phyloP scores from a whole-genome alignment of 2,888 invertebrate species.

The Exocentrus adspersus region DNA sequence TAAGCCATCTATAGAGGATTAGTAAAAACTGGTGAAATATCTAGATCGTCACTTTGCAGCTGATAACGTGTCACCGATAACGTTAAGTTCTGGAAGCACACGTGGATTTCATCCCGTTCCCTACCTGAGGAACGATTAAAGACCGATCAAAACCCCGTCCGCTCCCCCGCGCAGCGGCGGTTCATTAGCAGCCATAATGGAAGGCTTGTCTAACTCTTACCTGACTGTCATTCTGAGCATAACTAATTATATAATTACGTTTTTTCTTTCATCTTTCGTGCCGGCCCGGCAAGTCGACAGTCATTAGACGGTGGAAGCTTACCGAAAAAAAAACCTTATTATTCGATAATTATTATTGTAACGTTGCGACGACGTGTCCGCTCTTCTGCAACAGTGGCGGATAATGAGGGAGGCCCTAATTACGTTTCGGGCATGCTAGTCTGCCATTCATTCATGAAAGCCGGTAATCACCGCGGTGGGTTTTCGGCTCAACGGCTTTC shows the following conservation, averaged over 20 bases:
- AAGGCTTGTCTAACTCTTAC: constrained; percentile 58
- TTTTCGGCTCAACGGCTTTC: background rate
- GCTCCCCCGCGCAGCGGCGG: constrained; percentile 44
- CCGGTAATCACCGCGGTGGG: background rate
- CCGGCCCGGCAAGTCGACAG: constrained; percentile 53
- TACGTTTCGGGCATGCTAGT: background rate
- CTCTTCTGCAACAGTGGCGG: constrained; percentile 45
- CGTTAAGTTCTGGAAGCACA: background rate
- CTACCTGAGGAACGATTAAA: constrained; percentile 11
- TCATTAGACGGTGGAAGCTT: constrained; percentile 55
- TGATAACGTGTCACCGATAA: too few relatives aligned
- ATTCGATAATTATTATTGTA: constrained; percentile 58
- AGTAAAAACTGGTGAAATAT: too few relatives aligned
- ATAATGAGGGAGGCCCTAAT: constrained; percentile 8
- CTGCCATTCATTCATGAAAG: background rate
- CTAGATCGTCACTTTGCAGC: too few relatives aligned
- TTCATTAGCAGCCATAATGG: constrained; percentile 54
- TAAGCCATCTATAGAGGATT: too few relatives aligned
- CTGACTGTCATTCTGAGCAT: constrained; percentile 63
- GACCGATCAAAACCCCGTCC: constrained; percentile 16
- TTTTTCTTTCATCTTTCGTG: too few relatives aligned
- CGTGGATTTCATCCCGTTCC: constrained; percentile 5
- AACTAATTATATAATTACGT: constrained; percentile 64
- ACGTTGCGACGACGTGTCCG: constrained; percentile 54
- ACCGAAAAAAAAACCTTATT: constrained; percentile 51